Conservation (phyloP, 2,113 vertebrate genomes). For the Brachyhypopomus gauderio region DNA sequence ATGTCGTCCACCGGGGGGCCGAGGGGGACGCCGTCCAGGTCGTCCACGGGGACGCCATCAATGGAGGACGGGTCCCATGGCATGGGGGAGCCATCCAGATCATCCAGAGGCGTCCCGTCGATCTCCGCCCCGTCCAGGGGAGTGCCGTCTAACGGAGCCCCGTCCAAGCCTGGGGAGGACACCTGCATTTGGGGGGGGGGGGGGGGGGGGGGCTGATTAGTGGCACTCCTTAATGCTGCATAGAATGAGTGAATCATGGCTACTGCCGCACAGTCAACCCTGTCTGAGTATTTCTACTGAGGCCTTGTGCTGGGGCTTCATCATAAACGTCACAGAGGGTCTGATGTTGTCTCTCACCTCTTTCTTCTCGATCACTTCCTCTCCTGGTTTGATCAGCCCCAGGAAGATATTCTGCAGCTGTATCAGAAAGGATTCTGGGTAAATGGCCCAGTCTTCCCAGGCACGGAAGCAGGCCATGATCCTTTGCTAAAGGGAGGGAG, state of each 20-base stretch:
- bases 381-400: constrained; percentile 72
- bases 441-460: constrained; percentile 84
- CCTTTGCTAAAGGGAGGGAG: constrained; percentile 72
- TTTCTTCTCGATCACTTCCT: constrained; percentile 62
- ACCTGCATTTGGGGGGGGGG: constrained; percentile 49
- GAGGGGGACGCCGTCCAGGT: constrained; percentile 78
- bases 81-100: constrained; percentile 77
- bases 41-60: constrained; percentile 76
- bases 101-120: constrained; percentile 62
- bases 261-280: too few relatives aligned
- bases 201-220: too few relatives aligned
- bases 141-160: constrained; percentile 57
- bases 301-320: background rate
- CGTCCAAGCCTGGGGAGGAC: constrained; percentile 62
- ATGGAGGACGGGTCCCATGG: constrained; percentile 73
- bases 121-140: constrained; percentile 64
- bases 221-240: too few relatives aligned
- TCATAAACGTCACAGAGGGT: background rate
- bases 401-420: constrained; percentile 81
- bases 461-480: constrained; percentile 78
- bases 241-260: too few relatives aligned
- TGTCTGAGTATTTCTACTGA: background rate
- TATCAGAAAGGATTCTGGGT: constrained; percentile 79
- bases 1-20: constrained; percentile 72
- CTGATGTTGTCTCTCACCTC: constrained; percentile 65